Evolutionary conservation across 2,888 invertebrate genomes (phyloP).

Genomic region (Lochmaea capreae): DNA sequence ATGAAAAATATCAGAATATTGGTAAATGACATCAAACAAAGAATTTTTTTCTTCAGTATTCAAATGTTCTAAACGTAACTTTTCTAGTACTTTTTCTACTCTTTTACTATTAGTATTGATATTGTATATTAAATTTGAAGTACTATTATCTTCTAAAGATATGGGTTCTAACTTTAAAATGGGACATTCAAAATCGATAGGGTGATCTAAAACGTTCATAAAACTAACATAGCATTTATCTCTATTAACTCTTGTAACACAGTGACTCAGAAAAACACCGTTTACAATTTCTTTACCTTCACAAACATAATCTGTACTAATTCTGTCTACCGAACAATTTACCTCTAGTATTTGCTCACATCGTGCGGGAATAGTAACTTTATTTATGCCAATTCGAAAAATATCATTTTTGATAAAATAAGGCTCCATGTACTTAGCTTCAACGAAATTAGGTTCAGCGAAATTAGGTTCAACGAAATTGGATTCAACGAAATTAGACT

Average conservation of each 20-base stretch:
- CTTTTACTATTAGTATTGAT: no score
- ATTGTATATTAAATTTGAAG: no score
- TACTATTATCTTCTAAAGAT: no score
- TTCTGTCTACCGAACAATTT: neutral
- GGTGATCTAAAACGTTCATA: neutral
- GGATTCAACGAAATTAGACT: neutral
- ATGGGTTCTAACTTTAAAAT: no score
- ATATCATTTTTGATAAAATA: neutral
- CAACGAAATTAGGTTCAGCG: neutral
- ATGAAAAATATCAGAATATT: conserved; percentile 2
- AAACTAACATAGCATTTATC: neutral
- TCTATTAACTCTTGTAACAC: neutral
- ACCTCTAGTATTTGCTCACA: neutral
- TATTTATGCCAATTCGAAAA: neutral
- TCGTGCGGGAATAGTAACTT: neutral
- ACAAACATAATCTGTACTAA: neutral
- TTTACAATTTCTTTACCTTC: neutral
- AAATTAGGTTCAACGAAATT: neutral
- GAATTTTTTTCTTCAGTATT: neutral
- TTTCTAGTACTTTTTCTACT: no score
- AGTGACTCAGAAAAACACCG: conserved; percentile 7
- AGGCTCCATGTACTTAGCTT: neutral
- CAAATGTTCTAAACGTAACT: neutral
- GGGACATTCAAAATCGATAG: neutral
- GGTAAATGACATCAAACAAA: neutral